Base-by-base conservation (phyloP, 2,888 invertebrate species). In the Gortyna flavago region DNA sequence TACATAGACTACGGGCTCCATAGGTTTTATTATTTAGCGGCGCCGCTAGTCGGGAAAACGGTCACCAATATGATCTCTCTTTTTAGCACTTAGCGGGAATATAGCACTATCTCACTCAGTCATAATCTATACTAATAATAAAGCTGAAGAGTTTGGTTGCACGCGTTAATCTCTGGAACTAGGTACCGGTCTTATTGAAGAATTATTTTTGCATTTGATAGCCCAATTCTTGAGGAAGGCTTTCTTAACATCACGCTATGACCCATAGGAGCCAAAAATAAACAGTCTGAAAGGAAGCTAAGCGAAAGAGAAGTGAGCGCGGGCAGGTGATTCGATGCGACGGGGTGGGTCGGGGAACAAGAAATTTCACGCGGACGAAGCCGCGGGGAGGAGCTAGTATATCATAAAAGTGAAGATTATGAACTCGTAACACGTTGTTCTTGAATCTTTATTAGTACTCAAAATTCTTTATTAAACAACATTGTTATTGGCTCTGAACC, bases 1-100 rank as follows among this genome's bases (percentile, higher is more conserved):
- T 13, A 41, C 18, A 2, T 18, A 54, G 51, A 51, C n/a, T 29
- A 59, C n/a, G 5, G 51, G 32, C 32, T 16, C n/a, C n/a, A 29
- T 35, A 8, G 62, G 64, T 51, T 54, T 81, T 44, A 81, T 62
- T 79, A 79, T 80, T 65, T 29, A 65, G 41, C 16, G 13, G 35
- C 41, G 29, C 18, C 25, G 21, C n/a, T n/a, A n/a, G 38, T 29
- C 25, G 32, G 32, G 16, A 79, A 48, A 21, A n/a, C 32, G 32
- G 38, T 13, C n/a, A 21, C 29, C 41, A 18, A 6, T 32, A 38
- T 21, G 16, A 29, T 38, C 62, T 54, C 62, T 21, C 64, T 64
- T 64, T 48, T 75, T 38, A 44, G 4, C n/a, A 32, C 6, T 41
- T 21, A 9, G 8, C 51, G 18, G 48, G 21, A 44, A 7, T 35